Conservation (phyloP, 2,113 vertebrate genomes). For the Poecilia latipinna region DNA sequence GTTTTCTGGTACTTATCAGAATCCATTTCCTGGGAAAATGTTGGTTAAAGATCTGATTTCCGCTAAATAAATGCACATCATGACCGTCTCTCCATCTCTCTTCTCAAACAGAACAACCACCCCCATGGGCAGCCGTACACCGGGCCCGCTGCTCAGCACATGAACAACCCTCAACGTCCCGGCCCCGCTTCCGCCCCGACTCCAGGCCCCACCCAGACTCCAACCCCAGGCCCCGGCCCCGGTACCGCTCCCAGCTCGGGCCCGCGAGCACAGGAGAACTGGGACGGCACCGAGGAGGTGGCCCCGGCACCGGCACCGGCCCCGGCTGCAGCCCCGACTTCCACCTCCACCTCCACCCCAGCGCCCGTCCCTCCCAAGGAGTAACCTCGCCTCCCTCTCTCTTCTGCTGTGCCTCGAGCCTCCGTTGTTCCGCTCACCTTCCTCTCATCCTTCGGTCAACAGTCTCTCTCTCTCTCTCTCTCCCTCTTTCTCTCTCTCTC, state of each 20-base stretch:
- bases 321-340: constrained; percentile 53
- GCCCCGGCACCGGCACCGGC: constrained; percentile 82
- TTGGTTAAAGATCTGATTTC: too few relatives aligned
- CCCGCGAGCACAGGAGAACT: constrained; percentile 99
- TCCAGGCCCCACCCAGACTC: constrained; percentile 59
- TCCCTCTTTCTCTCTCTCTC: constrained; percentile 62
- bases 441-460: constrained; percentile 66
- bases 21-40: too few relatives aligned
- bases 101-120: constrained; percentile 90
- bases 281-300: constrained; percentile 95
- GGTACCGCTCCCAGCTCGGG: constrained; percentile 76
- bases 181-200: constrained; percentile 80
- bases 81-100: not conserved
- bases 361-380: constrained; percentile 90
- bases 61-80: not conserved
- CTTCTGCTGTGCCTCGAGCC: constrained; percentile 78
- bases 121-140: constrained; percentile 98
- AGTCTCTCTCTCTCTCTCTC: constrained; percentile 77
- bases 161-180: constrained; percentile 98
- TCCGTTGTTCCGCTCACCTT: constrained; percentile 76
- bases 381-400: constrained; percentile 81
- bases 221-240: constrained; percentile 32
- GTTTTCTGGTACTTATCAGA: not conserved
- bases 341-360: constrained; percentile 41
- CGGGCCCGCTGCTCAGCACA: constrained; percentile 97